Conservation (phyloP, 2,888 invertebrate genomes). For the Silvanus unidentatus region DNA sequence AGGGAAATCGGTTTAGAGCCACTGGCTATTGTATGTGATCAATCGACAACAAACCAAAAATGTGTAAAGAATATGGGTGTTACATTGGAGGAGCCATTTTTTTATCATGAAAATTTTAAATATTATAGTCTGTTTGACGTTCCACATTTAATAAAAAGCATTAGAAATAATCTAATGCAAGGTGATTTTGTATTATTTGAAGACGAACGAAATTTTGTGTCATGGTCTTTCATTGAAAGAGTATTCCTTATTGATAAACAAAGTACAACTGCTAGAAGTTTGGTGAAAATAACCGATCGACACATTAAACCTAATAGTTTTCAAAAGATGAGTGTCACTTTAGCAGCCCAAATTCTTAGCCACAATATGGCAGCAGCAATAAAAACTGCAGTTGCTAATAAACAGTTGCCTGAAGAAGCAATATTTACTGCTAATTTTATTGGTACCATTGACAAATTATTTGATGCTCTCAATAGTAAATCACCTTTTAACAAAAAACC, state of each 20-base stretch:
- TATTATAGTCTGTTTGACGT: conserved; percentile 3
- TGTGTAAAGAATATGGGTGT: conserved; percentile 2
- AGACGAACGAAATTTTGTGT: conserved; percentile 9
- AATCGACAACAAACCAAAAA: conserved; percentile 5
- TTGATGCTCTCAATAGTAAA: conserved; percentile 16
- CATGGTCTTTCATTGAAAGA: conserved; percentile 14
- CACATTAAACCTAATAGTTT: conserved; percentile 15
- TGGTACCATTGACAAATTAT: conserved; percentile 12
- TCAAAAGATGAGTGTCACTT: conserved; percentile 12
- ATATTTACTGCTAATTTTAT: conserved; percentile 14
- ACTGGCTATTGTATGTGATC: conserved; percentile 7
- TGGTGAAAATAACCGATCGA: conserved; percentile 12
- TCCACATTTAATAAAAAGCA: conserved; percentile 5
- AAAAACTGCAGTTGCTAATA: conserved; percentile 9
- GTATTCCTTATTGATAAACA: conserved; percentile 9
- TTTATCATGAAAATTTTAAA: background rate
- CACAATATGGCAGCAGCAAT: conserved; percentile 14
- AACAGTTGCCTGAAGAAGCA: conserved; percentile 9
- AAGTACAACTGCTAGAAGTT: conserved; percentile 4
- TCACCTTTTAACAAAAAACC: conserved; percentile 6
- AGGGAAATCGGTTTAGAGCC: conserved; percentile 2
- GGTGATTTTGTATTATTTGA: conserved; percentile 6
- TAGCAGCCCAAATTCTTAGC: conserved; percentile 17
- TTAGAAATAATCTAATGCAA: conserved; percentile 4
- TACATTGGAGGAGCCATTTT: conserved; percentile 1